Conservation (phyloP, 2,113 vertebrate species). For the Albula glossodonta region DNA sequence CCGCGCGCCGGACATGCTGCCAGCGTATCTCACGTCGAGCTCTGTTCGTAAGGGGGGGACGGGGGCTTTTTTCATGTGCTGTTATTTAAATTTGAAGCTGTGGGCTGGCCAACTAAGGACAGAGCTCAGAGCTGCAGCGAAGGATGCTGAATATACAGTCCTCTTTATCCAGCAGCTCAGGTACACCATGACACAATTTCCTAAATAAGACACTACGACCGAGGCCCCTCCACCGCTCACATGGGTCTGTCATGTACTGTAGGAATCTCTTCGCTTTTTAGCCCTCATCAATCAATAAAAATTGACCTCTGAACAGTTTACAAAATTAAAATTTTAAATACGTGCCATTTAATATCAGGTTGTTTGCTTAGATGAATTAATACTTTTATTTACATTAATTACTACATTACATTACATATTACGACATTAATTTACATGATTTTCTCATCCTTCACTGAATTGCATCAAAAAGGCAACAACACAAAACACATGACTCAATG, state of each 20-base stretch:
- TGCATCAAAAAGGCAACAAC: too few species aligned
- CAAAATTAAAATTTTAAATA: too few species aligned
- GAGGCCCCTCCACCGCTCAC: not conserved
- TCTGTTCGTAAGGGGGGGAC: not conserved
- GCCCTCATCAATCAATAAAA: too few species aligned
- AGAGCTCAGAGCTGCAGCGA: not conserved
- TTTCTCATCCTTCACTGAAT: too few species aligned
- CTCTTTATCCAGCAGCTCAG: not conserved
- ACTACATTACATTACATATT: too few species aligned
- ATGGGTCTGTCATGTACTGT: not conserved
- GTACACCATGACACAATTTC: not conserved
- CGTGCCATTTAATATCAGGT: too few species aligned
- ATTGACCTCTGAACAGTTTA: too few species aligned
- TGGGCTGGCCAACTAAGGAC: not conserved
- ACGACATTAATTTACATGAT: too few species aligned
- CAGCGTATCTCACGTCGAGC: not conserved
- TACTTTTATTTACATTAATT: too few species aligned
- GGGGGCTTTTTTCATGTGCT: not conserved
- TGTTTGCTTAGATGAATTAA: too few species aligned
- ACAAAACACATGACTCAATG: too few species aligned
- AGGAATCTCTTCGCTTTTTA: not conserved
- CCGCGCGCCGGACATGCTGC: not conserved
- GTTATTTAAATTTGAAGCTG: not conserved
- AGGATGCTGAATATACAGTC: not conserved
- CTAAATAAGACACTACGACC: not conserved